Evolutionary conservation across 2,797 vertebrate species (phyloP).

Genomic region (Crax fasciolata): DNA sequence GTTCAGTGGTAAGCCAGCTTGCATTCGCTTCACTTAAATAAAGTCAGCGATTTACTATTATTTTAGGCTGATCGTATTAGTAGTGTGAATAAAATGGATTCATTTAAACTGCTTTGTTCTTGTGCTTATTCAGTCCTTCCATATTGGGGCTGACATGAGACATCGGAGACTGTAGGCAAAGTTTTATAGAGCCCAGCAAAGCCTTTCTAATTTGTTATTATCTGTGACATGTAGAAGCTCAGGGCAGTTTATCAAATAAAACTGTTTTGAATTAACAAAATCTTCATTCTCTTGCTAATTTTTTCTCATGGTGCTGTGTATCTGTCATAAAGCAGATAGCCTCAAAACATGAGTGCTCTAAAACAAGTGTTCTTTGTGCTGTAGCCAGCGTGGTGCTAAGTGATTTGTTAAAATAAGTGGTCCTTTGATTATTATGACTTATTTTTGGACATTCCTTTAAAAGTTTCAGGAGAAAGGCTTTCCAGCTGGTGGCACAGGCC

Average conservation of each 20-base stretch:
- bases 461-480: not conserved
- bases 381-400: not conserved
- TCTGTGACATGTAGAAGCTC: slow-evolving; percentile 65
- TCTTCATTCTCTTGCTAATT: slow-evolving; percentile 52
- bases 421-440: not conserved
- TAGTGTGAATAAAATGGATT: slow-evolving; percentile 56
- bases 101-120: slow-evolving; percentile 44
- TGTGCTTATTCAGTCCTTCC: slow-evolving; percentile 58
- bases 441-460: not conserved
- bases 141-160: slow-evolving; percentile 34
- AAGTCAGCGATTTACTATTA: slow-evolving; percentile 67
- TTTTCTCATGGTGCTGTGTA: slow-evolving; percentile 33
- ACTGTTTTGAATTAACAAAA: slow-evolving; percentile 64
- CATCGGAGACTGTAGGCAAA: slow-evolving; percentile 29
- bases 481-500: not conserved
- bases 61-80: slow-evolving; percentile 60
- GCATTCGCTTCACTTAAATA: slow-evolving; percentile 44
- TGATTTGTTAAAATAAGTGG: slow-evolving; percentile 19
- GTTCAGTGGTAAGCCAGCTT: slow-evolving; percentile 53
- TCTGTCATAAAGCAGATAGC: slow-evolving; percentile 34
- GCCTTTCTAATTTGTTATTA: slow-evolving; percentile 59
- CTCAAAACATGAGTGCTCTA: slow-evolving; percentile 32
- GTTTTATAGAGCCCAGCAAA: slow-evolving; percentile 38
- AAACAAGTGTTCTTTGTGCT: slow-evolving; percentile 60
- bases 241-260: slow-evolving; percentile 48